Evolutionary conservation across 2,797 vertebrate genomes (phyloP).

Genomic region (Pempheris klunzingeri): DNA sequence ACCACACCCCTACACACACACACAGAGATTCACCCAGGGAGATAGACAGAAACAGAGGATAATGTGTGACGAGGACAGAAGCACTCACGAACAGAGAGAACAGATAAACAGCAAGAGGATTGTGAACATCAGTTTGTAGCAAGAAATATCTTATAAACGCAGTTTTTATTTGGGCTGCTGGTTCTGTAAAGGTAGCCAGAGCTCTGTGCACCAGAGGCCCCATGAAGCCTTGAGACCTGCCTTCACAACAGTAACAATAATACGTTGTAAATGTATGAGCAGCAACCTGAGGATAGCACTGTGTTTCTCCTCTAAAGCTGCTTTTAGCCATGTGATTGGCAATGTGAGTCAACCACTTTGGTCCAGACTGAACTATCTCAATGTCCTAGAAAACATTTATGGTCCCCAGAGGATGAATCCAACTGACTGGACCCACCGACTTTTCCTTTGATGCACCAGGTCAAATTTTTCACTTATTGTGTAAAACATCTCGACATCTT

Average conservation of each 20-base stretch:
- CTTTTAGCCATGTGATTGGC: neutral
- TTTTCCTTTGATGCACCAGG: too few species aligned
- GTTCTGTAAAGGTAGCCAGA: conserved; percentile 5
- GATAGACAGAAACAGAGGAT: neutral
- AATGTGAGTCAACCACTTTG: neutral
- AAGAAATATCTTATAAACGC: neutral
- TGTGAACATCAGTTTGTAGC: conserved; percentile 9
- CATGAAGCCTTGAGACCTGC: neutral
- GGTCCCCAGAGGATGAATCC: neutral
- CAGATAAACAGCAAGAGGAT: conserved; percentile 11
- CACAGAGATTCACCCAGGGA: neutral
- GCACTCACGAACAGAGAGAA: neutral
- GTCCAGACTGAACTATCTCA: neutral
- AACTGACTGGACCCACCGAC: neutral
- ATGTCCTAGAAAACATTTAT: neutral
- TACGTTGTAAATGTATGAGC: conserved; percentile 5
- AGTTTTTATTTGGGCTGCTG: conserved; percentile 17
- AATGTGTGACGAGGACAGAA: neutral
- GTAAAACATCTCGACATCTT: neutral
- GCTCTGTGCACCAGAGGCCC: neutral
- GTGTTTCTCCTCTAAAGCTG: conserved; percentile 27
- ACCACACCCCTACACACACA: neutral
- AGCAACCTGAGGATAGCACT: conserved; percentile 13
- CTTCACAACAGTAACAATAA: conserved; percentile 8
- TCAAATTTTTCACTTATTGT: too few species aligned